A percentile compares a stretch with the other conserved stretches of the same genome.
These are phyloP conservation scores for Urocyon cinereoargenteus DNA, from an alignment of 2,797 vertebrate genomes.

Conservation along the genomic window DNA sequence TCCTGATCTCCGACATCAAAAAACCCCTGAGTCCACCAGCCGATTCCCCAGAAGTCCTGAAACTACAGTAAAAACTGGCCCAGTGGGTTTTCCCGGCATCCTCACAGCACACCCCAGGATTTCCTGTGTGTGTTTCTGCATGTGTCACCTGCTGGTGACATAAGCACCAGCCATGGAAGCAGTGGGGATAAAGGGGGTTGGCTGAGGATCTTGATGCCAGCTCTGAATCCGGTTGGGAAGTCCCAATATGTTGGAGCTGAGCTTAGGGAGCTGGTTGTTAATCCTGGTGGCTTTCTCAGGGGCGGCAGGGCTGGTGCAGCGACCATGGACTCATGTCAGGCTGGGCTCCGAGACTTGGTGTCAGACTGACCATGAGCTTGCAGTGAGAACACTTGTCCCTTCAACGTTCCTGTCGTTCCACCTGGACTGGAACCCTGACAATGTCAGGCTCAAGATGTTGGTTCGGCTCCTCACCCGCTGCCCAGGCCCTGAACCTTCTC, in stretches of 20 bases:
- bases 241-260: neutral
- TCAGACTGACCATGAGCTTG: neutral
- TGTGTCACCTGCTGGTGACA: neutral
- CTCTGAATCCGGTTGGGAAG: neutral
- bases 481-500: neutral
- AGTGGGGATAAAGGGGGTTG: neutral
- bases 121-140: neutral
- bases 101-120: accelerated
- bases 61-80: neutral
- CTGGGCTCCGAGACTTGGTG: accelerated
- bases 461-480: neutral
- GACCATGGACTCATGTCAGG: neutral
- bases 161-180: accelerated
- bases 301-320: accelerated
- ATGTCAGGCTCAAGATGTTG: neutral
- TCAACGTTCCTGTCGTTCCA: neutral
- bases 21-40: accelerated
- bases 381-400: neutral
- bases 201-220: neutral
- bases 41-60: neutral
- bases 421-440: neutral
- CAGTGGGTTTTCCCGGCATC: neutral
- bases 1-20: neutral
- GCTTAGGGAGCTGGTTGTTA: neutral
- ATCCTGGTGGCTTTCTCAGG: neutral